Evolutionary conservation across 2,888 invertebrate genomes (phyloP).

Genomic region (Pseudococcus jackbeardsleyi): DNA sequence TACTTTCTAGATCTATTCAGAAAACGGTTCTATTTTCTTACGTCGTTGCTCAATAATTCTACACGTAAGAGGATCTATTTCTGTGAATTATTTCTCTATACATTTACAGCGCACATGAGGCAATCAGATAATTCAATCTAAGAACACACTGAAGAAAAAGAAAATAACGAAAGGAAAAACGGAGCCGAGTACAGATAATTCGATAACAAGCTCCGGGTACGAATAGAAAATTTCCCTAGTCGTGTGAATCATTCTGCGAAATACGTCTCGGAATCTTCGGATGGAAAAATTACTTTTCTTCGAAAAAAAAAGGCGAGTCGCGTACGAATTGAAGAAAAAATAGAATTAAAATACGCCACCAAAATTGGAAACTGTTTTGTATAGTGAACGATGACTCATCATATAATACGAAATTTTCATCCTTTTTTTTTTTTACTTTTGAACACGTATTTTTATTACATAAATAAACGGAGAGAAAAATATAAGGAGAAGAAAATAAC

Average conservation of each 20-base stretch:
- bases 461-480: not conserved
- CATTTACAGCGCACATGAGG: not conserved
- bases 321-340: not conserved
- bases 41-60: conserved; percentile 2
- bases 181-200: not conserved
- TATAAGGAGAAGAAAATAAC: not conserved
- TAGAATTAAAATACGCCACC: not conserved
- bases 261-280: not conserved
- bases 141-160: not conserved
- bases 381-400: not conserved
- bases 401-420: not conserved
- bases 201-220: not conserved
- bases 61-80: not conserved
- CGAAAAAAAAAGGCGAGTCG: not conserved
- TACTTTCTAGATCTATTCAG: not conserved
- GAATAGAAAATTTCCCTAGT: not conserved
- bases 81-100: not conserved
- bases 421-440: not conserved
- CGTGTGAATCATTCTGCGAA: not conserved
- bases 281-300: not conserved
- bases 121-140: conserved; percentile 14
- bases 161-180: not conserved
- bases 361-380: not conserved
- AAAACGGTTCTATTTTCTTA: not conserved
- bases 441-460: not conserved